Conservation (phyloP, 30 jellyfish, hydroid and myxozoan species). For the Pseudorhiza aurosa region DNA sequence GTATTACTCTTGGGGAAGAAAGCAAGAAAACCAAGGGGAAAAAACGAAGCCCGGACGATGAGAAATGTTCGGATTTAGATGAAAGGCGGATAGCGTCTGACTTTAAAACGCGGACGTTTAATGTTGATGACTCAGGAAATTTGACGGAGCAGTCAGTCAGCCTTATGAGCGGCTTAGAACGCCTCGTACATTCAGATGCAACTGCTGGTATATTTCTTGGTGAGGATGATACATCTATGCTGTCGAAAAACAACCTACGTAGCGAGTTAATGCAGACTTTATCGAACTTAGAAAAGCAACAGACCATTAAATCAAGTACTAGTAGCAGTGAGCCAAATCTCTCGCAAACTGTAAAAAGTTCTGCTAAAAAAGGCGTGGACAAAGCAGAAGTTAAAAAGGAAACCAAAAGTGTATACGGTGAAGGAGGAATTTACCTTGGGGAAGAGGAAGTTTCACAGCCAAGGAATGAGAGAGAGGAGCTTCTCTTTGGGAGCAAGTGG, state of each 20-base stretch:
- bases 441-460: conserved; percentile 72
- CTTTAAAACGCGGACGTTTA: conserved; percentile 48
- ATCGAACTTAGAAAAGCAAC: conserved; percentile 54
- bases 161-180: conserved; percentile 70
- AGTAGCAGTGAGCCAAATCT: conserved; percentile 75
- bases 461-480: conserved; percentile 47
- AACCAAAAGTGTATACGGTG: conserved; percentile 53
- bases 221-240: conserved; percentile 22
- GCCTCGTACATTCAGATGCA: conserved; percentile 51
- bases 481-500: conserved; percentile 40
- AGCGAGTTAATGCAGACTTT: conserved; percentile 45
- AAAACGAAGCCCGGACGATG: conserved; percentile 61
- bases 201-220: conserved; percentile 56
- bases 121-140: conserved; percentile 77
- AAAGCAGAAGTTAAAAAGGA: neutral
- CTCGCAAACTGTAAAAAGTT: conserved; percentile 14
- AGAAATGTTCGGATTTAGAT: conserved; percentile 15
- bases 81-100: conserved; percentile 47
- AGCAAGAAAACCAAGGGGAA: conserved; percentile 40
- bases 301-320: conserved; percentile 9
- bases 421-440: conserved; percentile 83
- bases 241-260: conserved; percentile 19
- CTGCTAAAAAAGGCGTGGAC: conserved; percentile 50
- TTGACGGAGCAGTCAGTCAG: conserved; percentile 58
- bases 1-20: conserved; percentile 77